phyloP scores from a whole-genome alignment of 2,797 vertebrate genomes.

The Dicrostonyx torquatus region DNA sequence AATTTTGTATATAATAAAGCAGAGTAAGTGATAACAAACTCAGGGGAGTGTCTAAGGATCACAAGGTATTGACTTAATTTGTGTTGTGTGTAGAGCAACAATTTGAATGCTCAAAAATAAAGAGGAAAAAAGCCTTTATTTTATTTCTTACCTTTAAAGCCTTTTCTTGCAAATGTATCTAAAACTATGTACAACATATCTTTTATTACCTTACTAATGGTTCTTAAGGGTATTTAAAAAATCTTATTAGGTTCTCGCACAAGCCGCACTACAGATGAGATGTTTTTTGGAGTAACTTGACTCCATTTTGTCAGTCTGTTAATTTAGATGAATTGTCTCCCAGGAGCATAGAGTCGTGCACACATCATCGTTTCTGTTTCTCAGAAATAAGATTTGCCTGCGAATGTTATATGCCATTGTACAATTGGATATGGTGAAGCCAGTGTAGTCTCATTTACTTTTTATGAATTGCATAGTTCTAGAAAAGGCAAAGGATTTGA shows the following conservation, averaged over 20 bases:
- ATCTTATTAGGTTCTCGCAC: slow-evolving; percentile 1
- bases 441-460: neutral
- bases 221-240: neutral
- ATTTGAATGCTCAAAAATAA: neutral
- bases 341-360: neutral
- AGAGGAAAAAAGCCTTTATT: neutral
- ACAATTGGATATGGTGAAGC: neutral
- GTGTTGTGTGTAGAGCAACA: neutral
- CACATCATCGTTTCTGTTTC: neutral
- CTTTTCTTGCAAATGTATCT: neutral
- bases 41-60: slow-evolving; percentile 35
- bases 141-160: neutral
- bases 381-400: neutral
- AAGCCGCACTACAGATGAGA: neutral
- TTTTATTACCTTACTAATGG: neutral
- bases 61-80: neutral
- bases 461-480: neutral
- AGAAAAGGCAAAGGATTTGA: neutral
- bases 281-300: neutral
- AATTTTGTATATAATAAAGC: slow-evolving; percentile 50
- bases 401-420: neutral
- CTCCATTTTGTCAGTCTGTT: neutral
- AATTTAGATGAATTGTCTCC: slow-evolving; percentile 17
- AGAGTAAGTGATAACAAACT: neutral
- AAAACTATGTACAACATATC: neutral